Evolutionary conservation across 2,888 invertebrate genomes (phyloP).

Genomic region (Scotopteryx bipunctaria): DNA sequence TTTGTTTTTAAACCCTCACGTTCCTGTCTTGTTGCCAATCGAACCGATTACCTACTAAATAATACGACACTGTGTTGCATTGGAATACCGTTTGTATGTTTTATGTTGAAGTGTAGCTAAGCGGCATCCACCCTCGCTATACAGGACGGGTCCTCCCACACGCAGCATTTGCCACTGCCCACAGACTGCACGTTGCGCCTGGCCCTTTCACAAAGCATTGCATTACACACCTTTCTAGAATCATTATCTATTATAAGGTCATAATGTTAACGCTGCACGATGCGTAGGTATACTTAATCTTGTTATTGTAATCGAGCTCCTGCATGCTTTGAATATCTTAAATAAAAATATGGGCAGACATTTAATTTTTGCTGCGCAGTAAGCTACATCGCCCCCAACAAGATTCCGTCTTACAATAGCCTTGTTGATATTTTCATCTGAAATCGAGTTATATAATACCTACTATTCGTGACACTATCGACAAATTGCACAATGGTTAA

Average conservation of each 20-base stretch:
- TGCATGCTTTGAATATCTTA: constrained; percentile 18
- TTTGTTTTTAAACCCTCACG: neutral
- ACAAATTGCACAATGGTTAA: constrained; percentile 22
- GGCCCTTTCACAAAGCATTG: constrained; percentile 35
- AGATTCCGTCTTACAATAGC: neutral
- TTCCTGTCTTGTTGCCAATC: no score
- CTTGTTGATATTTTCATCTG: no score
- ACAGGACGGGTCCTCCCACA: constrained; percentile 57
- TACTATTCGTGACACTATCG: neutral
- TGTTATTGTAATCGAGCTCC: constrained; percentile 17
- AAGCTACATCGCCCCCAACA: neutral
- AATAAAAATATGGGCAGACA: neutral
- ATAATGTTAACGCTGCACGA: constrained; percentile 9
- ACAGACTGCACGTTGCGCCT: constrained; percentile 35
- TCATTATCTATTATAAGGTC: constrained; percentile 19
- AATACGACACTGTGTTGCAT: neutral
- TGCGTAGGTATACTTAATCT: constrained; percentile 18
- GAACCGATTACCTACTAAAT: neutral
- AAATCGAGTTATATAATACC: no score
- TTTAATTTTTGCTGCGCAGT: constrained; percentile 2
- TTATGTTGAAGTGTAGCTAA: constrained; percentile 40
- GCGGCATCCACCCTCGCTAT: constrained; percentile 33
- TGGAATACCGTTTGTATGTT: constrained; percentile 20
- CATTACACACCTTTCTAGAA: constrained; percentile 21
- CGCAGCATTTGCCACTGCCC: constrained; percentile 36